Conservation (phyloP, 2,113 vertebrate genomes). For the Prionailurus viverrinus region DNA sequence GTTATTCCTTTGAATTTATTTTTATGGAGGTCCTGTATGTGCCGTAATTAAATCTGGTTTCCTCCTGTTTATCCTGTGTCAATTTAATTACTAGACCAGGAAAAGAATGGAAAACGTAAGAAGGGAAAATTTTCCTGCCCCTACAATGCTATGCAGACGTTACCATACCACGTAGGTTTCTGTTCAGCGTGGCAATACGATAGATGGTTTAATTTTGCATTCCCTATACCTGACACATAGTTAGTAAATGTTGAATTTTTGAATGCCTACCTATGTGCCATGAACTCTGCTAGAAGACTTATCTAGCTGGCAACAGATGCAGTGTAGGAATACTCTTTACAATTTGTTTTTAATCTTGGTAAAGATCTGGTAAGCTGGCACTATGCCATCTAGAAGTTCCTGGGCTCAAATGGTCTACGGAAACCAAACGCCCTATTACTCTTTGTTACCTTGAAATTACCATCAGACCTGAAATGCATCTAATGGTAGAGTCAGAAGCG, state of each 20-base stretch:
- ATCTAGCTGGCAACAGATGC: neutral
- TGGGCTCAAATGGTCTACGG: neutral
- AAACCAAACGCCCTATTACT: neutral
- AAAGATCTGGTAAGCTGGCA: neutral
- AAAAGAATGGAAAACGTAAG: neutral
- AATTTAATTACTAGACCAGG: neutral
- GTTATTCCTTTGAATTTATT: neutral
- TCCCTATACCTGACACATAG: neutral
- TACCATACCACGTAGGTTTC: neutral
- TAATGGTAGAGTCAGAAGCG: neutral
- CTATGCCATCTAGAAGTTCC: neutral
- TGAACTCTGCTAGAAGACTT: neutral
- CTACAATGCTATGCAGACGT: neutral
- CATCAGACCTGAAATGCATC: neutral
- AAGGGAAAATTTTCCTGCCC: neutral
- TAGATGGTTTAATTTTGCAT: neutral
- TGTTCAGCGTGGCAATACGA: neutral
- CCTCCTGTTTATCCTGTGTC: neutral
- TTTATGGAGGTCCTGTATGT: neutral
- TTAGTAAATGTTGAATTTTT: neutral
- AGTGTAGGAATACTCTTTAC: neutral
- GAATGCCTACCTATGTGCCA: neutral
- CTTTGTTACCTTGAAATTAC: neutral
- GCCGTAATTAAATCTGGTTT: neutral
- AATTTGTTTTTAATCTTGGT: constrained; percentile 12